Conservation (phyloP, 2,888 invertebrate genomes). For the Biston betularia region DNA sequence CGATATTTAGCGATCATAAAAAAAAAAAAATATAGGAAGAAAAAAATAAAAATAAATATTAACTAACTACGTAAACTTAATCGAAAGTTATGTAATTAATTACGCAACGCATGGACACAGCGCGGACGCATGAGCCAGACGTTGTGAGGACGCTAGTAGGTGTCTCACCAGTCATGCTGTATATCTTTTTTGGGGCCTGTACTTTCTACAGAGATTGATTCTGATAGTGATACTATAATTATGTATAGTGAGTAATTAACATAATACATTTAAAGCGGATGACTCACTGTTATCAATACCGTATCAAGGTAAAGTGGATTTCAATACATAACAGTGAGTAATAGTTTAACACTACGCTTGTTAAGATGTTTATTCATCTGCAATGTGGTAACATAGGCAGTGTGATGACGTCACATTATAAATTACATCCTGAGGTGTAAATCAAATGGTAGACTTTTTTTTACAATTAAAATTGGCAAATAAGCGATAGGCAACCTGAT, state of each 20-base stretch:
- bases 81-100: too few species aligned
- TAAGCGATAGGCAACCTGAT: too few species aligned
- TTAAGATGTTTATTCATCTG: slow-evolving; percentile 24
- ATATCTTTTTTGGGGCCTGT: too few species aligned
- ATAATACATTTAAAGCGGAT: slow-evolving; percentile 8
- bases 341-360: slow-evolving; percentile 17
- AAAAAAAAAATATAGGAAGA: too few species aligned
- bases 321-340: slow-evolving; percentile 30
- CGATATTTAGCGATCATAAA: too few species aligned
- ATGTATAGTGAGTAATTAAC: slow-evolving; percentile 13
- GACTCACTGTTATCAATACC: slow-evolving; percentile 22
- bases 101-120: too few species aligned
- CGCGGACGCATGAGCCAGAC: too few species aligned
- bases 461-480: too few species aligned
- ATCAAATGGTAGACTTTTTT: not conserved
- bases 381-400: slow-evolving; percentile 10
- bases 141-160: too few species aligned
- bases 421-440: not conserved
- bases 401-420: slow-evolving; percentile 15
- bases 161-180: too few species aligned
- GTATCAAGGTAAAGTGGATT: slow-evolving; percentile 29
- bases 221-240: not conserved
- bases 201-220: not conserved
- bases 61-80: too few species aligned
- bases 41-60: too few species aligned